phyloP scores from a whole-genome alignment of 1,140 invertebrate species.

The Chironomus tepperi region DNA sequence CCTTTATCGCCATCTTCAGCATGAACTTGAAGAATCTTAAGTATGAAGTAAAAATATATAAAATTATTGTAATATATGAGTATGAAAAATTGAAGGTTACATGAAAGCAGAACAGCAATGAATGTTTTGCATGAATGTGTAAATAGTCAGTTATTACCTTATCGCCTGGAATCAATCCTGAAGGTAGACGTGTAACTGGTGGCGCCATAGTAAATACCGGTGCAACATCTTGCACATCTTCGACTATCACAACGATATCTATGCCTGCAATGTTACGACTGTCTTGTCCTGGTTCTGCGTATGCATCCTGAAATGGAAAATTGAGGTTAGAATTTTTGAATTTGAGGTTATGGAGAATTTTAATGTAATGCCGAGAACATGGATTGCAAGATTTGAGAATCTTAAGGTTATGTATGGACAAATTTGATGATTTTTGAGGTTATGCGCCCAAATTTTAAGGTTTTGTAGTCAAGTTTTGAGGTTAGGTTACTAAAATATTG shows the following conservation, averaged over 20 bases:
- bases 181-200: slow-evolving; percentile 61
- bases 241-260: slow-evolving; percentile 67
- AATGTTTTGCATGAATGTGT: slow-evolving; percentile 12
- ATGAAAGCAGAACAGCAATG: slow-evolving; percentile 22
- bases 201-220: slow-evolving; percentile 74
- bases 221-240: slow-evolving; percentile 78
- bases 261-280: slow-evolving; percentile 76
- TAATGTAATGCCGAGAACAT: neutral
- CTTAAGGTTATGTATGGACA: no score
- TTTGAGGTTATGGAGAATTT: neutral
- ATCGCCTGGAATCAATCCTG: slow-evolving; percentile 54
- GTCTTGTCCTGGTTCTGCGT: slow-evolving; percentile 66
- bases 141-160: slow-evolving; percentile 37
- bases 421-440: no score
- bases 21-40: slow-evolving; percentile 60
- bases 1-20: slow-evolving; percentile 87
- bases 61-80: slow-evolving; percentile 24
- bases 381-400: no score
- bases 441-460: no score
- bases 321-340: slow-evolving; percentile 18
- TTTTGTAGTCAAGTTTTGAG: no score
- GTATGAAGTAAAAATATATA: slow-evolving; percentile 26
- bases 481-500: no score
- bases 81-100: slow-evolving; percentile 1
- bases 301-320: slow-evolving; percentile 62